These are phyloP conservation scores for Pollenia amentaria DNA, from an alignment of 2,888 invertebrate genomes.

Conservation along the genomic window DNA sequence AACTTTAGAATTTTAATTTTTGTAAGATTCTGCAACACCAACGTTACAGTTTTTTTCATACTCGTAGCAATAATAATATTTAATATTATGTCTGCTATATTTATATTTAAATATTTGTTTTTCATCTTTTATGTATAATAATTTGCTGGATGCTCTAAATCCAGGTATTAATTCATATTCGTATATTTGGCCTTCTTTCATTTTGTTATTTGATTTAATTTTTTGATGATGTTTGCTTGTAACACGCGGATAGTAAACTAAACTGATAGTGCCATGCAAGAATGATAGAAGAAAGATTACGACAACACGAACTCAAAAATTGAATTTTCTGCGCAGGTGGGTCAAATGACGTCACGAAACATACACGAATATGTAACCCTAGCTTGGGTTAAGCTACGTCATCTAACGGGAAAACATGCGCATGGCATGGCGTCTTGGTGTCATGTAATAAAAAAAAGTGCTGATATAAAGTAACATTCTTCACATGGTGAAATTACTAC, in stretches of 20 bases:
- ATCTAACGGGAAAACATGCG: no score
- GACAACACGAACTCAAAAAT: no score
- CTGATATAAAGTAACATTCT: background rate
- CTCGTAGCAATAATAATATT: constrained; percentile 67
- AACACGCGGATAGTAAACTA: constrained; percentile 30
- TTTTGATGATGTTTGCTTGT: constrained; percentile 12
- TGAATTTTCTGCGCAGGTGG: no score
- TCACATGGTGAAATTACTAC: no score
- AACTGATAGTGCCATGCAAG: constrained; percentile 12
- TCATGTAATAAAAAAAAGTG: constrained; percentile 8
- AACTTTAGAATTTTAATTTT: no score
- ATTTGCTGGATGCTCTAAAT: constrained; percentile 54
- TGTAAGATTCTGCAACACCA: constrained; percentile 62
- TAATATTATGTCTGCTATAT: constrained; percentile 50
- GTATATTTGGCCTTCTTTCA: constrained; percentile 40
- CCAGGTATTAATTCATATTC: constrained; percentile 5
- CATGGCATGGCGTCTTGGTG: no score
- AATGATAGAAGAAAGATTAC: no score
- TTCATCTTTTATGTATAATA: constrained; percentile 57
- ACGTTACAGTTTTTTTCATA: constrained; percentile 59
- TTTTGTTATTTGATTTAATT: constrained; percentile 23
- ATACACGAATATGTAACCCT: no score
- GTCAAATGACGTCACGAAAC: no score
- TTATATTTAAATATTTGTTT: constrained; percentile 34
- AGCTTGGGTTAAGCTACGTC: no score